Conservation (phyloP, 2,797 vertebrate genomes). For the Manis javanica region DNA sequence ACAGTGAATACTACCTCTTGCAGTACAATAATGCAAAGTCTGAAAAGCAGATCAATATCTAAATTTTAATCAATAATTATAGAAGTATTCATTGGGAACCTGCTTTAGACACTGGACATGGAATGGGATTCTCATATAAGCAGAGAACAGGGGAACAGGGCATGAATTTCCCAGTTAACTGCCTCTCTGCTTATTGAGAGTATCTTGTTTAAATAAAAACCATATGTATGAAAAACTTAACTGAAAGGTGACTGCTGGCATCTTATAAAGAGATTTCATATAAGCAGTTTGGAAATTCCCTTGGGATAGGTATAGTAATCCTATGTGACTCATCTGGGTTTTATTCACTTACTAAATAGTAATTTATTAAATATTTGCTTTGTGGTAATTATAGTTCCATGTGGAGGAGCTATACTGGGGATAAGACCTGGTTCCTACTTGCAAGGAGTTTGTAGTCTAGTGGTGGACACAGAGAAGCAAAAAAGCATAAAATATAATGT, state of each 20-base stretch:
- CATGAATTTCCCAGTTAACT: constrained; percentile 34
- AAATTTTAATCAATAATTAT: constrained; percentile 55
- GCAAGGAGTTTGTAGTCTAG: not conserved
- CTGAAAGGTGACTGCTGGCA: constrained; percentile 49
- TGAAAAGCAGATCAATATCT: constrained; percentile 47
- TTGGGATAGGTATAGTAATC: constrained; percentile 49
- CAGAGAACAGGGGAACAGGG: constrained; percentile 13
- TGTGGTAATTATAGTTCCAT: constrained; percentile 31
- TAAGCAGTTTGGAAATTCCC: constrained; percentile 56
- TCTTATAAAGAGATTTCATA: constrained; percentile 56
- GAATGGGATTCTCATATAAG: not conserved
- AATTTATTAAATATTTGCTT: constrained; percentile 59
- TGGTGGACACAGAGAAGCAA: not conserved
- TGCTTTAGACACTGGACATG: not conserved
- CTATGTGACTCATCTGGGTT: constrained; percentile 56
- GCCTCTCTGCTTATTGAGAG: constrained; percentile 21
- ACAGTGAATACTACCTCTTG: constrained; percentile 10
- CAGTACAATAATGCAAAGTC: not conserved
- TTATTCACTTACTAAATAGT: constrained; percentile 67
- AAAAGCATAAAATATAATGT: not conserved
- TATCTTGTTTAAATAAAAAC: constrained; percentile 61
- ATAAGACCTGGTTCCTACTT: constrained; percentile 4
- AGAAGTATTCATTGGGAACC: constrained; percentile 9
- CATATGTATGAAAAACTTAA: constrained; percentile 39
- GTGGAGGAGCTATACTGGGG: not conserved